Conservation (phyloP, 2,797 vertebrate genomes). For the Triplophysa yarkandensis region DNA sequence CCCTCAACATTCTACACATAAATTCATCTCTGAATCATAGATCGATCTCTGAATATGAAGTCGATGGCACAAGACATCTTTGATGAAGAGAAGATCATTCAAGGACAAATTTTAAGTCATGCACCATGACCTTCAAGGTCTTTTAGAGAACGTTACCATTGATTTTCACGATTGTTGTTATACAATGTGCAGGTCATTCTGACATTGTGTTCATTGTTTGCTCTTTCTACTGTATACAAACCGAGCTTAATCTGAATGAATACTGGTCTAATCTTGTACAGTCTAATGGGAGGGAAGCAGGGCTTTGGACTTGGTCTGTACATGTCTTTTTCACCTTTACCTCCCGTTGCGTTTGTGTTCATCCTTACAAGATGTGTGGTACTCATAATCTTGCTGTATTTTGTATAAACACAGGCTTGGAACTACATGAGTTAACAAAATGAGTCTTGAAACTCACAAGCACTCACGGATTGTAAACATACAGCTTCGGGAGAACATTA, state of each 20-base stretch:
- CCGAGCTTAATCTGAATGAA: neutral
- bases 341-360: neutral
- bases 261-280: slow-evolving; percentile 16
- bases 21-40: neutral
- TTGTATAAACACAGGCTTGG: no score
- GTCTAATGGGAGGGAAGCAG: neutral
- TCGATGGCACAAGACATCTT: neutral
- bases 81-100: neutral
- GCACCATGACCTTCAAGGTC: neutral
- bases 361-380: neutral
- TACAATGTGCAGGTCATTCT: neutral
- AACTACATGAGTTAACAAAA: no score
- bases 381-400: neutral
- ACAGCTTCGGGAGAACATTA: no score
- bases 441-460: no score
- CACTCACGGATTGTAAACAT: no score
- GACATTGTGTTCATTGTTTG: slow-evolving; percentile 5
- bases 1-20: neutral
- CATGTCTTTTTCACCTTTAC: slow-evolving; percentile 1
- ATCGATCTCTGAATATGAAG: neutral
- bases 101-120: neutral
- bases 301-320: neutral
- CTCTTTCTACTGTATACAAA: neutral
- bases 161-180: neutral
- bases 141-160: neutral